Base-by-base conservation (phyloP, 2,797 vertebrate genomes). In the Macropus fuliginosus region DNA sequence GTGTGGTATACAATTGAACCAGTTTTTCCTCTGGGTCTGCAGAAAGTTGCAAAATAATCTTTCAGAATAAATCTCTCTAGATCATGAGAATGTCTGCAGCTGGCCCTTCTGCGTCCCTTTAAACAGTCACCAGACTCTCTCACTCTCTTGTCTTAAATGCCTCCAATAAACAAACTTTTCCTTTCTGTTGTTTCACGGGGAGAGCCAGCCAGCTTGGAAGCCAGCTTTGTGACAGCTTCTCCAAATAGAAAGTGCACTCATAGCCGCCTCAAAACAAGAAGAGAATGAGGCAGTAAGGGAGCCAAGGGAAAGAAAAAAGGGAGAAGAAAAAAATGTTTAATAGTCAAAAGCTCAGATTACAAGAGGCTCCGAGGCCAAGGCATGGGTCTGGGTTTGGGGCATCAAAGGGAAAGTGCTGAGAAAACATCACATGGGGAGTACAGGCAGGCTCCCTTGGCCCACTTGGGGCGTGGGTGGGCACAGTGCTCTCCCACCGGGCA, bases 101-200 rank as follows among this genome's bases (percentile, higher is more conserved):
- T 81, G 74, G 40, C 74, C 18, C 40, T 81, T 46, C 8, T 91
- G 52, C 2, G 28, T 54, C 40, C 40, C 87, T 90, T 90, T 90
- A 54, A 54, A 54, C 46, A 90, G 54, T 54, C 54, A 90, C 50
- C 46, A 90, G 89, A 52, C 54, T 90, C 50, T 90, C 87, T 90
- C 66, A 74, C 50, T 90, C 46, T 54, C 89, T 54, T 90, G 89
- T 54, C 50, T 74, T 74, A 90, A 54, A 54, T 90, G 89, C 50
- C 89, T 90, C 46, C 66, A 90, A 54, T 90, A 90, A 74, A 74
- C 66, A 90, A 52, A 90, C 50, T 90, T 90, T 90, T 90, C 54
- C 50, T 90, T 54, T 54, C 89, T 52, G 89, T 54, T 90, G 46
- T 90, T 90, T 90, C 50, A 52, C 27, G 27, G 5, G 40, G 74